Evolutionary conservation across 1,140 invertebrate genomes (phyloP).

Genomic region (Drosophila neocordata): DNA sequence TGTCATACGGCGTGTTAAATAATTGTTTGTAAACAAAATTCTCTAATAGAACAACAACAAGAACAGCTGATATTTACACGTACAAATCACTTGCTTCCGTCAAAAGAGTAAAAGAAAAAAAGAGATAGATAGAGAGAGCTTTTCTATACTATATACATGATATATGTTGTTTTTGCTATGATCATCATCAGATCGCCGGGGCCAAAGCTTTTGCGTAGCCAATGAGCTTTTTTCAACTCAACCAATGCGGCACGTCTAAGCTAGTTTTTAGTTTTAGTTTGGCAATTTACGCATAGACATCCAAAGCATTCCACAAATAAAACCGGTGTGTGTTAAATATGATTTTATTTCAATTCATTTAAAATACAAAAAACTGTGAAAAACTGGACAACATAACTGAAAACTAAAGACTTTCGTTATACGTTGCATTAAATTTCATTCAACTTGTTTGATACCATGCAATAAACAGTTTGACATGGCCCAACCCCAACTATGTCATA

Average conservation of each 20-base stretch:
- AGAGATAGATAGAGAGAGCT: not conserved
- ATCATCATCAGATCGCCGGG: not conserved
- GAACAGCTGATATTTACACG: slow-evolving; percentile 29
- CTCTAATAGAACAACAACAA: slow-evolving; percentile 26
- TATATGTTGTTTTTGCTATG: slow-evolving; percentile 19
- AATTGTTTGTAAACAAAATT: slow-evolving; percentile 55
- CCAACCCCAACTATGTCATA: not conserved
- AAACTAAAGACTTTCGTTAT: slow-evolving; percentile 6
- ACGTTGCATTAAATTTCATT: not conserved
- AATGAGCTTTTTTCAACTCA: slow-evolving; percentile 21
- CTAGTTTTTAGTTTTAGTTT: slow-evolving; percentile 55
- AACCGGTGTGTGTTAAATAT: slow-evolving; percentile 17
- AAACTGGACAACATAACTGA: not conserved
- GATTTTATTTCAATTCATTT: not conserved
- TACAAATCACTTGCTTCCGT: slow-evolving; percentile 21
- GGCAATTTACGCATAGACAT: slow-evolving; percentile 44
- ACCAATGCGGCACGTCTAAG: slow-evolving; percentile 36
- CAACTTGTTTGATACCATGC: not conserved
- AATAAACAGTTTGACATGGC: not conserved
- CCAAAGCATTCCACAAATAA: slow-evolving; percentile 30
- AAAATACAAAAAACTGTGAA: not conserved
- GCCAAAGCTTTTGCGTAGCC: slow-evolving; percentile 26
- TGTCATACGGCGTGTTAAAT: slow-evolving; percentile 19
- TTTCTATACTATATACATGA: not conserved
- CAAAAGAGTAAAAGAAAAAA: slow-evolving; percentile 12